These are phyloP conservation scores for Oostethus manadensis DNA, from an alignment of 2,113 vertebrate genomes.

Conservation along the genomic window DNA sequence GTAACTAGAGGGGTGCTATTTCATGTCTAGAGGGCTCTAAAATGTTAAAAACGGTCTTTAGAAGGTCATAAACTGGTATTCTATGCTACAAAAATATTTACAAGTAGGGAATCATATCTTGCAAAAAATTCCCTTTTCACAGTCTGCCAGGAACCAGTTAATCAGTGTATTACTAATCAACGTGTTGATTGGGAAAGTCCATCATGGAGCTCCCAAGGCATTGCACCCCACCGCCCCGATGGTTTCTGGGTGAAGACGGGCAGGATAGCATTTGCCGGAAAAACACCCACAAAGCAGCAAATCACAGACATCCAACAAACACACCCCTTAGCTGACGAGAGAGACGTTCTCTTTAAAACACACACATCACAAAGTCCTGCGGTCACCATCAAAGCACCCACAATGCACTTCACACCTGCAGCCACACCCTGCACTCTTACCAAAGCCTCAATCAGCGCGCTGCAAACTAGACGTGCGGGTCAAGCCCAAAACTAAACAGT, in stretches of 20 bases:
- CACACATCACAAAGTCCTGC: background rate
- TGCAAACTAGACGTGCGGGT: background rate
- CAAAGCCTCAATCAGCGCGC: conserved; percentile 9
- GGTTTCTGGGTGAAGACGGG: conserved; percentile 1
- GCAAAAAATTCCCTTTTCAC: no score
- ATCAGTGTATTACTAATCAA: no score
- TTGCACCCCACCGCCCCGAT: background rate
- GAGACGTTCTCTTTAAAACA: conserved; percentile 1
- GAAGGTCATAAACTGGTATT: no score
- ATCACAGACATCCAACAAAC: conserved; percentile 4
- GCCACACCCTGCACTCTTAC: conserved; percentile 3
- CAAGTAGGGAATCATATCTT: no score
- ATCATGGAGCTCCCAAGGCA: background rate
- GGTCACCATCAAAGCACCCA: conserved; percentile 10
- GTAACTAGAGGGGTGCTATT: no score
- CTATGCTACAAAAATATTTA: no score
- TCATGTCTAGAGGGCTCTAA: no score
- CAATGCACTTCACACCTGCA: conserved; percentile 1
- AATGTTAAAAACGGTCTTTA: no score
- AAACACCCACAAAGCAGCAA: conserved; percentile 5
- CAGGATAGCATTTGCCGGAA: conserved; percentile 7
- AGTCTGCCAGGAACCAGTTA: no score
- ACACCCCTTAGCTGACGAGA: conserved; percentile 14
- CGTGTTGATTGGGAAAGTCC: no score
- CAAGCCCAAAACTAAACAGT: background rate